Evolutionary conservation across 2,797 vertebrate species (phyloP), one percentile per base, ranked within the genome.

Genomic region (Microchirus variegatus): DNA sequence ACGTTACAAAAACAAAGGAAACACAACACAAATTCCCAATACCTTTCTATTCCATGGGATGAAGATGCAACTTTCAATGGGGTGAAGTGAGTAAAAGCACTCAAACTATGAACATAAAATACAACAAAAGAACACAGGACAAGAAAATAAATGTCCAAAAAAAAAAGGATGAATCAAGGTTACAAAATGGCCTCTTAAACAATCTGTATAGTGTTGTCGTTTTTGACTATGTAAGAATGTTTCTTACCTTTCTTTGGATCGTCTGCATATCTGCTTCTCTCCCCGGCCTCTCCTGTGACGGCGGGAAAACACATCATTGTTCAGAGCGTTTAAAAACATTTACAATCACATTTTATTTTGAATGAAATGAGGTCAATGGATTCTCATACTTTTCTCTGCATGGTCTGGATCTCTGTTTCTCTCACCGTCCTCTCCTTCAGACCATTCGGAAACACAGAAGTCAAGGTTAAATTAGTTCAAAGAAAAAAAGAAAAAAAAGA

Each of bases 41-140:
- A 99, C 98, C 98, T 98, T 98, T 98, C 94, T 96, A 92, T 92
- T 98, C 97, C 97, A 98, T 75, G 94, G 96, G 91, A 95, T 92
- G 94, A 98, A 96, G 95, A 96, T 94, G 93, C 96, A 99, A 96
- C 97, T 96, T 88, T 96, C 94, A 94, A 94, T 87, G 87, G 94
- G 95, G 91, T 95, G 95, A 91, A 94, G 94, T 91, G 95, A 94
- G 91, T 95, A 95, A 92, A 94, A 95, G 91, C 94, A 95, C 90
- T 94, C 94, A 95, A 95, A 96, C 96, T 99, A 97, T 87, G 89
- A 94, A 95, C 59, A 92, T 90, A 95, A 94, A 94, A 74, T 77
- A 80, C 72, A 80, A 85, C 57, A 83, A 86, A 84, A 80, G 38
- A 67, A 2, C 81, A 70, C 91, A 86, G 67, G 76, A 90, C 55